phyloP scores from a whole-genome alignment of 1,140 invertebrate genomes.

The Plodia interpunctella region DNA sequence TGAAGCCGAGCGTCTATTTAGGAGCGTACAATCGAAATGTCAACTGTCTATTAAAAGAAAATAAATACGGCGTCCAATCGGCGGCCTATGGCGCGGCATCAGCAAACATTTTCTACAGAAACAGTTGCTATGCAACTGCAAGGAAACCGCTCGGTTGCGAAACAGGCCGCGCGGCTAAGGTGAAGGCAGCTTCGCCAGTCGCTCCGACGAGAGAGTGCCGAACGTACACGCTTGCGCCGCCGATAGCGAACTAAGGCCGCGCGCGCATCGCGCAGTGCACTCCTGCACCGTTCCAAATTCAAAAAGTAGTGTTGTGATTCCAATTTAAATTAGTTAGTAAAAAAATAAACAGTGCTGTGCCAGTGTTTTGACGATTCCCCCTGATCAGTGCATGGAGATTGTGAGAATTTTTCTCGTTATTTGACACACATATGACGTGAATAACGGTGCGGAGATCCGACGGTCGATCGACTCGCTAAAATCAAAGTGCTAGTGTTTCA shows the following conservation, averaged over 20 bases:
- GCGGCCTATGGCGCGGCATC: conserved; percentile 7
- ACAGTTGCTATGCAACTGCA: conserved; percentile 72
- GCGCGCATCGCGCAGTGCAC: conserved; percentile 46
- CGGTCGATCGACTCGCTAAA: conserved; percentile 65
- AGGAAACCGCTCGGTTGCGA: conserved; percentile 59
- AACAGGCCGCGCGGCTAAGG: conserved; percentile 52
- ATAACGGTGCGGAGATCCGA: conserved; percentile 69
- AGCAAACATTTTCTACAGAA: conserved; percentile 39
- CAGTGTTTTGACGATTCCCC: conserved; percentile 41
- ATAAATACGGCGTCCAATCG: conserved; percentile 5
- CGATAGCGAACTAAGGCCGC: conserved; percentile 39
- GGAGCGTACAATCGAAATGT: conserved; percentile 2
- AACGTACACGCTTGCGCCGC: conserved; percentile 57
- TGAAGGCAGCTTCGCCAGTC: conserved; percentile 63
- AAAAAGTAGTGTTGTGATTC: conserved; percentile 21
- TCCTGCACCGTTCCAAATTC: conserved; percentile 31
- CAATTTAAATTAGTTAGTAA: conserved; percentile 19
- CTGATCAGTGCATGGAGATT: conserved; percentile 43
- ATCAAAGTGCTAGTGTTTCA: conserved; percentile 70
- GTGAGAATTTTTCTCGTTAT: conserved; percentile 52
- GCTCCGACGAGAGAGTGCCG: conserved; percentile 59
- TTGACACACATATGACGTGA: conserved; percentile 71
- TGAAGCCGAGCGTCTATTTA: background rate
- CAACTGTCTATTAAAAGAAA: conserved; percentile 4
- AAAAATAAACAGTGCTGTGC: conserved; percentile 30